These are phyloP conservation scores for Saguinus midas DNA, from an alignment of 2,113 vertebrate species.

Conservation along the genomic window DNA sequence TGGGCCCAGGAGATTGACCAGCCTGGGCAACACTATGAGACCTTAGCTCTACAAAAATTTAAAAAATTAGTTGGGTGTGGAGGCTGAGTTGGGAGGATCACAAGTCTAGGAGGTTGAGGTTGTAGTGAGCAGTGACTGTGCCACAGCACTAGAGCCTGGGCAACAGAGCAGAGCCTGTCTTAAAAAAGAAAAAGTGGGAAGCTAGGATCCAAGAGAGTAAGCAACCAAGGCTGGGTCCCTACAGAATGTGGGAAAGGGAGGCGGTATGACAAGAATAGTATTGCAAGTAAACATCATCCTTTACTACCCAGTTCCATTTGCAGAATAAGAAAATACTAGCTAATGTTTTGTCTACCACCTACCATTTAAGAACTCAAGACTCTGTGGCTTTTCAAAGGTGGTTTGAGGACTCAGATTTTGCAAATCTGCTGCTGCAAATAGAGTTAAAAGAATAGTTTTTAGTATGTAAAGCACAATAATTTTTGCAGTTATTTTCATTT, in stretches of 20 bases:
- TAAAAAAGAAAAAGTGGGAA: neutral
- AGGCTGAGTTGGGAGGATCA: too few relatives aligned
- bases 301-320: neutral
- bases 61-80: too few relatives aligned
- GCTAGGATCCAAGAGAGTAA: neutral
- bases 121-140: too few relatives aligned
- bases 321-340: neutral
- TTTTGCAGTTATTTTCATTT: neutral
- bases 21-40: too few relatives aligned
- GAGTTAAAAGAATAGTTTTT: neutral
- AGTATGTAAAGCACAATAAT: neutral
- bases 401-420: neutral
- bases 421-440: neutral
- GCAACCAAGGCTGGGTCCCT: neutral
- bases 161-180: too few relatives aligned
- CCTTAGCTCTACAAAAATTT: too few relatives aligned
- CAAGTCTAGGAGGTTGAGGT: too few relatives aligned
- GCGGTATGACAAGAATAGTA: neutral
- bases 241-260: fast-evolving
- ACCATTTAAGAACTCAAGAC: constrained; percentile 9
- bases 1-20: too few relatives aligned
- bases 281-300: neutral
- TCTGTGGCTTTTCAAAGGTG: neutral
- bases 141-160: too few relatives aligned
- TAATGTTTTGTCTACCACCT: neutral